phyloP scores from a whole-genome alignment of 2,797 vertebrate species.

The Amblyraja radiata region DNA sequence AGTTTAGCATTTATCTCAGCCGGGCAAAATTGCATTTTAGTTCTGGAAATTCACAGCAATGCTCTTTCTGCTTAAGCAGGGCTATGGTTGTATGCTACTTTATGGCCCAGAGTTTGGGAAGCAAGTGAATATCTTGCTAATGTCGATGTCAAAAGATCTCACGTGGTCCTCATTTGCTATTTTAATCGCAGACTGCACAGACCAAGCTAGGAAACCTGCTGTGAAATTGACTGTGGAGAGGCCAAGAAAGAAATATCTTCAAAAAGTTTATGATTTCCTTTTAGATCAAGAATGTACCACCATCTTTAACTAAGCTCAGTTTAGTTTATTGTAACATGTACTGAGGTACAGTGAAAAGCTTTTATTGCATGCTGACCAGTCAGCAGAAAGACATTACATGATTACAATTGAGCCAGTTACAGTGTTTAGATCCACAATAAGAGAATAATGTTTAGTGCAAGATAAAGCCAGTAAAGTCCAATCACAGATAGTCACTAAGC shows the following conservation, averaged over 20 bases:
- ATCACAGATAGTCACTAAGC: no score
- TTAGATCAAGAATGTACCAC: neutral
- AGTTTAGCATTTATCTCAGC: neutral
- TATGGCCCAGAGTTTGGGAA: neutral
- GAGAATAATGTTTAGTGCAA: no score
- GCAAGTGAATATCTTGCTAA: neutral
- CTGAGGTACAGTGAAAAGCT: no score
- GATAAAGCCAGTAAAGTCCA: no score
- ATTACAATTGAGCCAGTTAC: no score
- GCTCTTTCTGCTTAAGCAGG: neutral
- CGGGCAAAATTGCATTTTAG: neutral
- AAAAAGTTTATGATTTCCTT: neutral
- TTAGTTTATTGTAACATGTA: no score
- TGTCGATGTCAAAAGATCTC: neutral
- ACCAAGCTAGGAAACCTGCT: neutral
- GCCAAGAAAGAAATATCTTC: neutral
- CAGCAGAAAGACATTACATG: no score
- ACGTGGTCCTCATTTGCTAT: neutral
- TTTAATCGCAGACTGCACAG: neutral
- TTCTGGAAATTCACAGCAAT: neutral
- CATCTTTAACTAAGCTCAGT: no score
- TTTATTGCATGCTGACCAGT: no score
- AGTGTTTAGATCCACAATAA: no score
- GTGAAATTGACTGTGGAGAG: neutral
- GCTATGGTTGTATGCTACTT: neutral